Base-by-base conservation (phyloP, 2,113 vertebrate genomes). In the Theristicus caerulescens region DNA sequence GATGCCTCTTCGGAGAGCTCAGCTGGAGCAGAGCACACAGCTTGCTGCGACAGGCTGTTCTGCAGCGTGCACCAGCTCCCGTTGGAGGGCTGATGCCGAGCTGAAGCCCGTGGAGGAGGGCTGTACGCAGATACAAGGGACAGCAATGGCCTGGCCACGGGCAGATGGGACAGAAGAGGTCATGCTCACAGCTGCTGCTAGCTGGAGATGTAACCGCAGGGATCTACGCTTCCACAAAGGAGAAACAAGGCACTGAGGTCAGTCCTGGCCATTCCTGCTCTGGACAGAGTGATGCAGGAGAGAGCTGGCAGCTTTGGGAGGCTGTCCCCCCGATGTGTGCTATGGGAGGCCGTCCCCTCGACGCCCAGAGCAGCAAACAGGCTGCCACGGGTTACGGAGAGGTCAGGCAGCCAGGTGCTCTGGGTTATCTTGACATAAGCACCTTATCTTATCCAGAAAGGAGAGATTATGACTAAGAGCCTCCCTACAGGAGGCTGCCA, bases 391-490 rank as follows among this genome's bases (percentile, higher is more conserved):
- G 88, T 59, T 16, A 58, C 1, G 4, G 61, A 62, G 69, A 93
- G 93, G 86, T 92, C 86, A 92, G 73, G 65, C 55, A 57, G 32
- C 55, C 80, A 62, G 57, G 36, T 61, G 88, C 82, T 82, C 69
- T 10, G 3, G 81, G 86, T 90, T 94, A 77, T 71, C 88, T 67
- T 77, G 85, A 82, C 90, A 93, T 34, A 49, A 93, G 17, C 42
- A 34, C 71, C 55, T 90, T 82, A 93, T 92, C 94, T 96, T 86
- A 95, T 93, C 96, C 16, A 49, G 80, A 18, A 84, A 65, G 77
- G 86, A 40, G 38, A 82, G 86, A 80, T 69, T 18, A 61, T 55
- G 78, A 38, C 34, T 10, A 21, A 77, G 91, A 91, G 67, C 59
- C 76, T 96, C 96, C 93, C 91, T 51, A 6, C 19, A 59, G 59